Evolutionary conservation across 2,113 vertebrate genomes (phyloP).

Genomic region (Pycnonotus jocosus): DNA sequence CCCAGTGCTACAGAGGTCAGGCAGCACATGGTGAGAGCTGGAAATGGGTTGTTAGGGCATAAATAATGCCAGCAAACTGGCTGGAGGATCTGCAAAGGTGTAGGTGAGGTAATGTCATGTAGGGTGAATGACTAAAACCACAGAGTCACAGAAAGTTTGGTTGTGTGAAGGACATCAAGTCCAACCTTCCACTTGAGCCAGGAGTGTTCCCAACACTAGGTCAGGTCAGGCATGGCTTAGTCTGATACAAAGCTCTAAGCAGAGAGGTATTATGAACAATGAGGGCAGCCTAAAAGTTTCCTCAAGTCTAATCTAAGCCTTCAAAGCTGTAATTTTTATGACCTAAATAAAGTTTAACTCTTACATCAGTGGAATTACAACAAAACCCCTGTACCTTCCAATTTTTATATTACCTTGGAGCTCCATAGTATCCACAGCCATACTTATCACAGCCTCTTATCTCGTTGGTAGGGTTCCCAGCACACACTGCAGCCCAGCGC

Average conservation of each 20-base stretch:
- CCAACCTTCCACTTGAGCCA: neutral
- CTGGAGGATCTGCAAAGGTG: neutral
- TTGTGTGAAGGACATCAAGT: neutral
- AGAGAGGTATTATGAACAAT: neutral
- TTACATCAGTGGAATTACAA: neutral
- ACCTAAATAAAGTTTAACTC: neutral
- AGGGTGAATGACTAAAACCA: neutral
- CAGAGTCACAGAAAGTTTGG: neutral
- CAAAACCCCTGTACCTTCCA: rapidly evolving
- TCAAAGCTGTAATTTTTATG: neutral
- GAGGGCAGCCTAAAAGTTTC: neutral
- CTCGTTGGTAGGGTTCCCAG: slow-evolving; percentile 58
- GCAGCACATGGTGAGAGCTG: rapidly evolving
- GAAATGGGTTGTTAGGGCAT: neutral
- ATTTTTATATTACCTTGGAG: slow-evolving; percentile 20
- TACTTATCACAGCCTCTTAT: slow-evolving; percentile 60
- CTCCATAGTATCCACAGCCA: slow-evolving; percentile 59
- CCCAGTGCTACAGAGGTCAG: rapidly evolving
- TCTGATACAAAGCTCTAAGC: neutral
- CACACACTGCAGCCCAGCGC: slow-evolving; percentile 54
- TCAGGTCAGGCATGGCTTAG: neutral
- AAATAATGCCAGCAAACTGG: neutral
- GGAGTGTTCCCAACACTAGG: neutral
- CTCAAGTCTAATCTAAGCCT: neutral
- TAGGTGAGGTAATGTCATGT: neutral